Evolutionary conservation across 2,113 vertebrate genomes (phyloP), one percentile per base, ranked within the genome.

Genomic region (Ophiodon elongatus): DNA sequence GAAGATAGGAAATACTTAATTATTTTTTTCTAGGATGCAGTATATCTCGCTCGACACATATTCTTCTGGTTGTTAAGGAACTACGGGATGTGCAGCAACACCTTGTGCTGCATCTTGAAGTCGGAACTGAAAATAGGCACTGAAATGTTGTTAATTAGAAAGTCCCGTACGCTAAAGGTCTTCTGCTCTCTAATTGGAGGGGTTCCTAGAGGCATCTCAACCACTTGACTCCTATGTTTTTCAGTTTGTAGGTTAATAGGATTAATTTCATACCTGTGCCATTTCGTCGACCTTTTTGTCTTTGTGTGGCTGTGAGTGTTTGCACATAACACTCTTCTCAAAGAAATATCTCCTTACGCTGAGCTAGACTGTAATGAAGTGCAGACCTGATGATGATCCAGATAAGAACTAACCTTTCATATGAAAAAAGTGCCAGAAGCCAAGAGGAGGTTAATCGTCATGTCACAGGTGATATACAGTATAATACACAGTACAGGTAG

Each of bases 61-160:
- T 86, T 80, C 57, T 47, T 23, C 43, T 77, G 37, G 5, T 86
- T 86, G 84, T 64, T 91, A 90, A 84, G 69, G 62, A 87, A 77
- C 64, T 59, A 60, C n/a, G 23, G 66, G 50, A 56, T 52, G 43
- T 70, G 60, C 74, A 84, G 52, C 35, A 59, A 84, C 89, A 88
- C 83, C 63, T 73, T 68, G 47, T 73, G 78, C 76, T 45, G 83
- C 45, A 52, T 77, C 71, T 50, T 70, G 7, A 63, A 84, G 73
- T 56, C 8, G 8, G 31, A 65, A 71, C 77, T 81, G 43, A 86
- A 85, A 87, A 89, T 64, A 83, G 64, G 17, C 50, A 57, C 21
- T 19, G 73, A 80, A 73, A 78, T 68, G 80, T 39, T 83, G 79
- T 78, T 92, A 84, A 91, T 89, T 71, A 76, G 62, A 90, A 88